phyloP scores from a whole-genome alignment of 2,797 vertebrate genomes.

The Danionella dracula region DNA sequence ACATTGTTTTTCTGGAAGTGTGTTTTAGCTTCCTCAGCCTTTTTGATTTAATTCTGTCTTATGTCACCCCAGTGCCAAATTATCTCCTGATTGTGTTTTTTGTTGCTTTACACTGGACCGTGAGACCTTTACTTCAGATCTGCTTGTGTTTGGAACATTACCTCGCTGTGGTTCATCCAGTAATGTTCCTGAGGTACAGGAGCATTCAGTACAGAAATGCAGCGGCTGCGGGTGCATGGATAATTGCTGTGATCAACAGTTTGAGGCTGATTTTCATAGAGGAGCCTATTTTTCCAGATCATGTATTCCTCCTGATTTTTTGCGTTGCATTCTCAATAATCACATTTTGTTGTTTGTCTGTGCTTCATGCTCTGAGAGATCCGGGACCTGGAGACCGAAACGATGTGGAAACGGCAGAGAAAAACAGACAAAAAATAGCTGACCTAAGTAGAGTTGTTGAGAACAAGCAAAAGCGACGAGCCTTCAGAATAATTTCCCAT shows the following conservation, averaged over 20 bases:
- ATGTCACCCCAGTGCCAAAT: neutral
- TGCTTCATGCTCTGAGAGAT: neutral
- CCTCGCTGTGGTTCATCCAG: neutral
- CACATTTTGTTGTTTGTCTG: slow-evolving; percentile 14
- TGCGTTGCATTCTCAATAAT: neutral
- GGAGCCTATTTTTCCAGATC: neutral
- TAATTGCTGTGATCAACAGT: neutral
- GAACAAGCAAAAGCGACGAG: slow-evolving; percentile 31
- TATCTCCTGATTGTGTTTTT: neutral
- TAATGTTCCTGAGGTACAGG: neutral
- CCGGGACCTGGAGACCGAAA: neutral
- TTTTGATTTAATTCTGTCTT: neutral
- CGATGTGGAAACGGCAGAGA: neutral
- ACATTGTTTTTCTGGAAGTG: neutral
- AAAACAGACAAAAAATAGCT: neutral
- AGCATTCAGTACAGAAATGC: neutral
- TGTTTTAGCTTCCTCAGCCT: neutral
- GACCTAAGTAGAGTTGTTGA: neutral
- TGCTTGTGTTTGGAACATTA: slow-evolving; percentile 2
- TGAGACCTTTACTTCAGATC: neutral
- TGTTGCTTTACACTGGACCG: neutral
- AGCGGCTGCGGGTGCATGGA: neutral
- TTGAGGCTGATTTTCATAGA: neutral
- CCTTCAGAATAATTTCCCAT: slow-evolving; percentile 22
- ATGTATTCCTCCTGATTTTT: neutral